Conservation (phyloP, 1,140 invertebrate genomes). For the Bombus sibiricus region DNA sequence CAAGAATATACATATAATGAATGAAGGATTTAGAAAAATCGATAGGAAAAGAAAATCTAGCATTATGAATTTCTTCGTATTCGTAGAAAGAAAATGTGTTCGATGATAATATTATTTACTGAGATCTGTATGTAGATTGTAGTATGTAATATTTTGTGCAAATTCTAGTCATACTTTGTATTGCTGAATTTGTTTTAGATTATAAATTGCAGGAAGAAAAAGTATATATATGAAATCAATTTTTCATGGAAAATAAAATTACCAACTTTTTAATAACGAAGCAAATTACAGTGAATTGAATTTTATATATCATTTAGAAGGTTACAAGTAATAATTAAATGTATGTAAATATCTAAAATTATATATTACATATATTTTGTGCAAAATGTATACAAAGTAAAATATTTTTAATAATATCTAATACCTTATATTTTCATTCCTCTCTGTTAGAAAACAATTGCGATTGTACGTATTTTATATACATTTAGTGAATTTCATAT, state of each 20-base stretch:
- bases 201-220: slow-evolving; percentile 11
- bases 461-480: background rate
- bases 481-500: background rate
- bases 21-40: slow-evolving; percentile 5
- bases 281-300: background rate
- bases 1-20: background rate
- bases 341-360: slow-evolving; percentile 19
- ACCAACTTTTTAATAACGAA: background rate
- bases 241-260: background rate
- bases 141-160: slow-evolving; percentile 49
- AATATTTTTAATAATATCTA: slow-evolving; percentile 36
- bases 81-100: slow-evolving; percentile 27
- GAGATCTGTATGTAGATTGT: slow-evolving; percentile 50
- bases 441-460: background rate
- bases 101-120: slow-evolving; percentile 18
- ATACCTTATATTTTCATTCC: slow-evolving; percentile 14
- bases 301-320: background rate
- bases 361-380: slow-evolving; percentile 28
- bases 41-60: background rate
- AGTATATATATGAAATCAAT: slow-evolving; percentile 1
- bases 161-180: slow-evolving; percentile 69
- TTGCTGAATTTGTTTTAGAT: slow-evolving; percentile 58
- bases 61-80: background rate
- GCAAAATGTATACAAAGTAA: slow-evolving; percentile 35
- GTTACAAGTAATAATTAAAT: background rate